phyloP scores from a whole-genome alignment of 64 coral and sea anemone species.

The Acropora yongei region DNA sequence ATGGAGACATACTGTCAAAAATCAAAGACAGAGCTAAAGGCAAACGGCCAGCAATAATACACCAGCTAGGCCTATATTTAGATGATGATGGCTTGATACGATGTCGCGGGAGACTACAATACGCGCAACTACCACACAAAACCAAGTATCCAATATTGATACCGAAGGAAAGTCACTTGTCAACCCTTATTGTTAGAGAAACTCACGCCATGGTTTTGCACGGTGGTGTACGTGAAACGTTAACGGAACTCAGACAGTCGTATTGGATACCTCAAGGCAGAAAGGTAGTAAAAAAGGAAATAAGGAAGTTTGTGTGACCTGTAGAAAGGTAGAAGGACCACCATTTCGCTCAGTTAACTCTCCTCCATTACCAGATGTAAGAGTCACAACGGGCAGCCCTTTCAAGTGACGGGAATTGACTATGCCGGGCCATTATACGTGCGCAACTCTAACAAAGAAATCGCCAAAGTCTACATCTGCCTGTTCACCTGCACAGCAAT shows the following conservation, averaged over 20 bases:
- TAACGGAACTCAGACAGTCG: slow-evolving; percentile 42
- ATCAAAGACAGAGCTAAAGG: slow-evolving; percentile 14
- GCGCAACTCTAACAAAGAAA: too few relatives aligned
- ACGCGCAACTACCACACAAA: slow-evolving; percentile 7
- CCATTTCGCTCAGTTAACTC: too few relatives aligned
- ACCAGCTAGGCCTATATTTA: background rate
- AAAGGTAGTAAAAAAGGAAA: too few relatives aligned
- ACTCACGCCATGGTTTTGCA: slow-evolving; percentile 35
- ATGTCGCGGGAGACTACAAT: slow-evolving; percentile 54
- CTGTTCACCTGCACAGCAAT: too few relatives aligned
- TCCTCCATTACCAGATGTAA: too few relatives aligned
- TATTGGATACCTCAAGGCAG: background rate
- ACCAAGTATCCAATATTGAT: slow-evolving; percentile 52
- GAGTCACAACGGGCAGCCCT: too few relatives aligned
- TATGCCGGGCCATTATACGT: too few relatives aligned
- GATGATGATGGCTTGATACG: slow-evolving; percentile 26
- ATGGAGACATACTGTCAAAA: slow-evolving; percentile 67
- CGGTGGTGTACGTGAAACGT: slow-evolving; percentile 45
- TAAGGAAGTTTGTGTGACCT: too few relatives aligned
- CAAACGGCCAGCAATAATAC: background rate
- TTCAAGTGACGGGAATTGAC: too few relatives aligned
- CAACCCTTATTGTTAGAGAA: background rate
- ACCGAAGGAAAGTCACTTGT: background rate
- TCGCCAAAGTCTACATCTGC: too few relatives aligned
- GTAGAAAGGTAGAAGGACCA: too few relatives aligned